Evolutionary conservation across 2,113 vertebrate species (phyloP).

Genomic region (Acanthisitta chloris): DNA sequence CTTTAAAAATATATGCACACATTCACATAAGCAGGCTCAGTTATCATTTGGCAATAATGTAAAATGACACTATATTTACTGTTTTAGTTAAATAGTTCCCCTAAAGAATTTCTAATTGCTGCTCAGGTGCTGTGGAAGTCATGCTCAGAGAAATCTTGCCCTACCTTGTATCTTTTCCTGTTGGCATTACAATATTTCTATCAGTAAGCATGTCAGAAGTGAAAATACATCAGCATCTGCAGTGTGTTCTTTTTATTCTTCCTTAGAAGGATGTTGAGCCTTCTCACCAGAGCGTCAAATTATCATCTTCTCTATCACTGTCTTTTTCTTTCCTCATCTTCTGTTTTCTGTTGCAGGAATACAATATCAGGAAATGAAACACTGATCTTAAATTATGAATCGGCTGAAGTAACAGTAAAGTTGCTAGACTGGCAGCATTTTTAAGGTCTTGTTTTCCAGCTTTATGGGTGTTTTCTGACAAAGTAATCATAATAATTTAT

Average conservation of each 20-base stretch:
- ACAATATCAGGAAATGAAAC: background rate
- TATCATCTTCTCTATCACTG: background rate
- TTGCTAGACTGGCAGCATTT: background rate
- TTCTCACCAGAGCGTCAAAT: background rate
- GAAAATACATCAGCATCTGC: background rate
- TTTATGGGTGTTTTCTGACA: background rate
- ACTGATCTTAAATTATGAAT: background rate
- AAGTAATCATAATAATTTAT: slow-evolving; percentile 25
- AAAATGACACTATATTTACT: background rate
- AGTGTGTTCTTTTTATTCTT: background rate
- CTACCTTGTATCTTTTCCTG: background rate
- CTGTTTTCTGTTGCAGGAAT: background rate
- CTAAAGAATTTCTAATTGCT: background rate
- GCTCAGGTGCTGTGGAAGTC: background rate
- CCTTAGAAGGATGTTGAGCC: background rate
- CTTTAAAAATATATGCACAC: background rate
- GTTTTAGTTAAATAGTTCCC: background rate
- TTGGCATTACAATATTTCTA: background rate
- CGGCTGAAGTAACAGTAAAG: background rate
- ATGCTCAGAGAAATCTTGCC: background rate
- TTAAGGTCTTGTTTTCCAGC: background rate
- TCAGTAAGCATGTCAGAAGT: background rate
- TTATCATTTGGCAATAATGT: background rate
- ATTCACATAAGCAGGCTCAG: background rate
- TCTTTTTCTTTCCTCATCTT: background rate